phyloP scores from a whole-genome alignment of 2,888 invertebrate genomes.

The Junonia oenone region DNA sequence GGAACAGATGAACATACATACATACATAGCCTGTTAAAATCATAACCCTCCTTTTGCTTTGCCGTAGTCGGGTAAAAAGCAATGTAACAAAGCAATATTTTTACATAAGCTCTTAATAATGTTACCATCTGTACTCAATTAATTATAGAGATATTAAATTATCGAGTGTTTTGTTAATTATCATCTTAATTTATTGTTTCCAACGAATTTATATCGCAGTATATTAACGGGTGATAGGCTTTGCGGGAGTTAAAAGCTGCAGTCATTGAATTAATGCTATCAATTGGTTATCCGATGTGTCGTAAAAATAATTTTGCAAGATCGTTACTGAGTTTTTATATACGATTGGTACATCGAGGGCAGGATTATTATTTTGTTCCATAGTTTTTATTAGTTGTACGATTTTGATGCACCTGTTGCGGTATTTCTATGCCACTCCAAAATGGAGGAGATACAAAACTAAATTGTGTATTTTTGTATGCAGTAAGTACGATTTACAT shows the following conservation, averaged over 20 bases:
- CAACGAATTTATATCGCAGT: conserved; percentile 6
- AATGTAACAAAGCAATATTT: too few species aligned
- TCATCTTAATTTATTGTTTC: conserved; percentile 17
- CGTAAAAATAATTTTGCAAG: not conserved
- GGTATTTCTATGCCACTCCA: not conserved
- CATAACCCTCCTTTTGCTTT: too few species aligned
- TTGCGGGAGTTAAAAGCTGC: conserved; percentile 11
- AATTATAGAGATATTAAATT: not conserved
- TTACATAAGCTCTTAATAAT: too few species aligned
- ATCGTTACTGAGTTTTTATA: not conserved
- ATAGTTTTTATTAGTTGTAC: not conserved
- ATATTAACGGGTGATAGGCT: conserved; percentile 14
- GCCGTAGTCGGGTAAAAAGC: too few species aligned
- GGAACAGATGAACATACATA: too few species aligned
- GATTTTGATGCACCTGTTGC: not conserved
- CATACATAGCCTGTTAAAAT: too few species aligned
- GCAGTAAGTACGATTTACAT: too few species aligned
- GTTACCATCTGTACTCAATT: too few species aligned
- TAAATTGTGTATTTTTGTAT: too few species aligned
- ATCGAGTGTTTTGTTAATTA: conserved; percentile 5
- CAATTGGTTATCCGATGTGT: conserved; percentile 7
- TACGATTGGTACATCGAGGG: not conserved
- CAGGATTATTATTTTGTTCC: not conserved
- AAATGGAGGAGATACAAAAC: too few species aligned
- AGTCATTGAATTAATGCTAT: conserved; percentile 19